Evolutionary conservation across 2,113 vertebrate genomes (phyloP).

Genomic region (Aythya baeri): DNA sequence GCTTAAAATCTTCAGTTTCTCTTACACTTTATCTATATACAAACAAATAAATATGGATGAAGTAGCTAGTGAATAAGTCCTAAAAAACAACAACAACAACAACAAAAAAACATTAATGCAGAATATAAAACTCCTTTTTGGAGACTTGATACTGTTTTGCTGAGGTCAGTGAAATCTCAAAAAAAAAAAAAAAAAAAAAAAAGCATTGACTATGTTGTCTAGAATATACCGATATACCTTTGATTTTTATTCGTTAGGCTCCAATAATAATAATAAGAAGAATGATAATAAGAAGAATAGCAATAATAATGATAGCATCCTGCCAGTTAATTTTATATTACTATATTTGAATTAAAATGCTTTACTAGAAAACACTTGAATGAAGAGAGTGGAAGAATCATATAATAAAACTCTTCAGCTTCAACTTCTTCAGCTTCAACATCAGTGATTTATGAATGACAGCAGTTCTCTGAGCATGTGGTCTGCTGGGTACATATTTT

Average conservation of each 20-base stretch:
- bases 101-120: not conserved
- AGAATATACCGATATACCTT: not conserved
- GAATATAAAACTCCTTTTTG: not conserved
- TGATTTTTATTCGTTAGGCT: not conserved
- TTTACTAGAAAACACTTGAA: not conserved
- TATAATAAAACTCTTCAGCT: not conserved
- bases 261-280: not conserved
- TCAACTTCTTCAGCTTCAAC: too few species aligned
- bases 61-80: not conserved
- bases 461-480: not conserved
- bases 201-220: not conserved
- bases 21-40: not conserved
- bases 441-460: slow-evolving; percentile 8
- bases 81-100: not conserved
- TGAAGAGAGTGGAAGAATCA: not conserved
- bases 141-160: not conserved
- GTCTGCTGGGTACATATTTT: not conserved
- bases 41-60: not conserved
- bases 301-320: not conserved
- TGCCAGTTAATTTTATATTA: not conserved
- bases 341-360: not conserved
- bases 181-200: not conserved
- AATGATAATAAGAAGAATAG: not conserved
- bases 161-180: not conserved
- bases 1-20: not conserved